Base-by-base conservation (phyloP, 2,113 vertebrate species). In the Plotosus lineatus region DNA sequence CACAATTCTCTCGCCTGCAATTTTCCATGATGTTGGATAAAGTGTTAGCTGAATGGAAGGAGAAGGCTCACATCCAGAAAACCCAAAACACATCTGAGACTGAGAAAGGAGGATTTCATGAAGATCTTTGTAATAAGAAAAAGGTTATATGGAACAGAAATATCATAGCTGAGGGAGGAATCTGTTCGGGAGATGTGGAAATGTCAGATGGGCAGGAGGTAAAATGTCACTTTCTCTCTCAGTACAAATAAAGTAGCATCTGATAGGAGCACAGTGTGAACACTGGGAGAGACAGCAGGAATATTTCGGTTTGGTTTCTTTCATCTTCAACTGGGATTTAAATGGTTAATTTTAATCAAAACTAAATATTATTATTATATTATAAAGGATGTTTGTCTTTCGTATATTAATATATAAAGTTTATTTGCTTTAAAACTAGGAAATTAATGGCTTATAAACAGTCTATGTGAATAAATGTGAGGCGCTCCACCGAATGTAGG, bases 41-140 rank as follows among this genome's bases (percentile, higher is more conserved):
- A 82, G 19, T 7, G 8, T 40, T 77, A 85, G 51, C 51, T 14
- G 14, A 19, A 40, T 10, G 40, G 58, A 77, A 80, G 26, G 77
- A 61, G 23, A 21, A 79, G 11, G 2, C 44, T 6, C n/a, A 10
- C 26, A 58, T 71, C 15, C 50, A 66, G 40, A 50, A 65, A 44
- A 40, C 3, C 15, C 15, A 5, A 6, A 6, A 79, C 33, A 63
- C 44, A 31, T 61, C 65, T 61, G 6, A 73, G 71, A 21, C 17
- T 26, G 15, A 28, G 40, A 48, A 73, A 69, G 77, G 55, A 58
- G 78, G 78, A 56, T 36, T 15, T 74, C 23, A 63, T 50, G 56
- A 58, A 74, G 66, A 75, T 68, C 65, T 84, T 77, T 81, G 26
- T 53, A 68, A 73, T 73, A 21, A 68, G 55, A 26, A 40, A 65